Evolutionary conservation across 2,888 invertebrate species (phyloP).

Genomic region (Ischnus inquisitorius): DNA sequence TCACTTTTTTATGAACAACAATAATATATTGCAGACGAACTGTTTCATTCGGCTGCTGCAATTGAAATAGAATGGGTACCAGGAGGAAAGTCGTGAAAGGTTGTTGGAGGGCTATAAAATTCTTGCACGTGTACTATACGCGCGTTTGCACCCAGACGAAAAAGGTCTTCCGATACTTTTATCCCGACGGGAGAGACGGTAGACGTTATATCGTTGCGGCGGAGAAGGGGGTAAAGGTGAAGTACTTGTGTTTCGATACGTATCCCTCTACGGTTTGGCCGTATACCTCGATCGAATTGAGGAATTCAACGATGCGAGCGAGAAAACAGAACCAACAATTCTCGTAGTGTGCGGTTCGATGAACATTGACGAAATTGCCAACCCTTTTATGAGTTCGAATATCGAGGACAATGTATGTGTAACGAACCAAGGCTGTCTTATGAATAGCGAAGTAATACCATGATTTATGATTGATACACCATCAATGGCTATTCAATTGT

Average conservation of each 20-base stretch:
- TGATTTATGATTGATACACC: background rate
- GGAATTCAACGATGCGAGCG: constrained; percentile 29
- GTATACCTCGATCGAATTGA: constrained; percentile 18
- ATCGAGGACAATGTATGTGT: background rate
- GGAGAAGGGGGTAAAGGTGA: no score
- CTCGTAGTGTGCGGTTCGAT: background rate
- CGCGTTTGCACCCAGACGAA: constrained; percentile 36
- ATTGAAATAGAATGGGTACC: constrained; percentile 52
- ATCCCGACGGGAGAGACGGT: constrained; percentile 21
- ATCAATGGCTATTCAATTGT: background rate
- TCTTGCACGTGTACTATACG: constrained; percentile 33
- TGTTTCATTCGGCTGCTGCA: constrained; percentile 22
- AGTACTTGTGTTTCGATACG: constrained; percentile 18
- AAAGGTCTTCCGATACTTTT: constrained; percentile 53
- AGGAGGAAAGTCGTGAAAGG: constrained; percentile 45
- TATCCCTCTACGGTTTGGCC: background rate
- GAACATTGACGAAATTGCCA: constrained; percentile 9
- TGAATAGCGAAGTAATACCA: constrained; percentile 9
- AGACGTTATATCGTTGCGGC: background rate
- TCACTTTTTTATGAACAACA: constrained; percentile 30
- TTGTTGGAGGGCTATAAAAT: constrained; percentile 52
- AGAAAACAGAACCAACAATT: constrained; percentile 17
- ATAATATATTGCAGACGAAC: constrained; percentile 50
- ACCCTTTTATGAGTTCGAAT: background rate
- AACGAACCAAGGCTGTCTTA: constrained; percentile 6